A percentile compares a stretch with the other conserved stretches of the same genome.
These are phyloP conservation scores for Plutomurus gul DNA, from an alignment of 1,140 invertebrate species.

Conservation along the genomic window DNA sequence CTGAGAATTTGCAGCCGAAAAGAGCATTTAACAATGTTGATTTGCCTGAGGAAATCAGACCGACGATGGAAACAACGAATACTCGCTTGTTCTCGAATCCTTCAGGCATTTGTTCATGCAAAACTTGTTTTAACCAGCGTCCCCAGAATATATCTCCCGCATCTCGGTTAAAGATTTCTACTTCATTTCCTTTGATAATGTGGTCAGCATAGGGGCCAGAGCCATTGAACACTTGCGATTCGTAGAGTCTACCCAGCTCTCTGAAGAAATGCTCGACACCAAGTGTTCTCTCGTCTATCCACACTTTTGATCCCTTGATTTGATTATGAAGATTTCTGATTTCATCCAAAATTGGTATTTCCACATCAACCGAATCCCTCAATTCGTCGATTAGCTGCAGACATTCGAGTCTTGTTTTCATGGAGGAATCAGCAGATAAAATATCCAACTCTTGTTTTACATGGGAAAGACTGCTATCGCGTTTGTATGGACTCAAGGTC, in stretches of 20 bases:
- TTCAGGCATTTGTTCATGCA: not conserved
- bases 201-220: not conserved
- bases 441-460: not conserved
- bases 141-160: not conserved
- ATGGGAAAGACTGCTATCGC: not conserved
- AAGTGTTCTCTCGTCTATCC: slow-evolving; percentile 12
- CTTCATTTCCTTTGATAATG: not conserved
- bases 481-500: not conserved
- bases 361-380: not conserved
- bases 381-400: not conserved
- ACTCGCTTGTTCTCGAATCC: not conserved
- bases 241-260: not conserved
- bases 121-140: not conserved
- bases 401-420: not conserved
- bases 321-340: not conserved
- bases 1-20: slow-evolving; percentile 36
- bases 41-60: slow-evolving; percentile 34
- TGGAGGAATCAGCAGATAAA: not conserved
- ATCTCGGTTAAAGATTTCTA: slow-evolving; percentile 25
- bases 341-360: not conserved
- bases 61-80: slow-evolving; percentile 38
- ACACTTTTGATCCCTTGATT: not conserved
- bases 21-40: slow-evolving; percentile 42
- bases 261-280: slow-evolving; percentile 38
- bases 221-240: not conserved